Conservation (phyloP, 1,140 invertebrate genomes). For the Drosophila lacertosa region DNA sequence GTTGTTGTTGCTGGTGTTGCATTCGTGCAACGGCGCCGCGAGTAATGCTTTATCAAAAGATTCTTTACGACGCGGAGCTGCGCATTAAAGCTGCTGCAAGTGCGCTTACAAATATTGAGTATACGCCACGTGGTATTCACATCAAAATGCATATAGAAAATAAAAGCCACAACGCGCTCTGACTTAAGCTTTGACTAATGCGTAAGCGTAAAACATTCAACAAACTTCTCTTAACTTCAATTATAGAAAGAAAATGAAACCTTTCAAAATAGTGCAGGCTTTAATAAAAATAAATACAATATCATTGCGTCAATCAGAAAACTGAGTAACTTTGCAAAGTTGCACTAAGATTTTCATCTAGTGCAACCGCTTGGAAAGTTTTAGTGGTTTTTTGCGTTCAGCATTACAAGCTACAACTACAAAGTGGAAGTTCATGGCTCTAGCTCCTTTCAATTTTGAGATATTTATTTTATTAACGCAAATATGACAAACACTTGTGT, state of each 20-base stretch:
- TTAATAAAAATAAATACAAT: neutral
- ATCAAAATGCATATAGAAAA: neutral
- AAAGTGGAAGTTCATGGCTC: constrained; percentile 4
- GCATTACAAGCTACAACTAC: constrained; percentile 3
- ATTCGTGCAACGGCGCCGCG: constrained; percentile 5
- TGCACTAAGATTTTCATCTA: constrained; percentile 6
- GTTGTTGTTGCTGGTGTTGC: constrained; percentile 1
- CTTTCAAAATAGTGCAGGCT: neutral
- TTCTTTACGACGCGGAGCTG: constrained; percentile 55
- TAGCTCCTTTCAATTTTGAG: constrained; percentile 24
- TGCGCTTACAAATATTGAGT: constrained; percentile 21
- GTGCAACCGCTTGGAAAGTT: constrained; percentile 6
- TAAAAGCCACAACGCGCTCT: neutral
- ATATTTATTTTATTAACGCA: constrained; percentile 35
- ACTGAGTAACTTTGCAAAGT: neutral
- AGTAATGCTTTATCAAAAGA: constrained; percentile 33
- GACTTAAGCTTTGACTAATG: constrained; percentile 2
- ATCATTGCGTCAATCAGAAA: neutral
- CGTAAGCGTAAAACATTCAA: neutral
- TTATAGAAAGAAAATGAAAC: neutral
- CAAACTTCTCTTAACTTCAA: neutral
- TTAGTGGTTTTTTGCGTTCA: constrained; percentile 1
- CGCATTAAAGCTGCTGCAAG: constrained; percentile 38
- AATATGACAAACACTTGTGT: constrained; percentile 33
- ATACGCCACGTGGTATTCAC: constrained; percentile 7